Evolutionary conservation across 2,797 vertebrate genomes (phyloP).

Genomic region (Siniperca undulata): DNA sequence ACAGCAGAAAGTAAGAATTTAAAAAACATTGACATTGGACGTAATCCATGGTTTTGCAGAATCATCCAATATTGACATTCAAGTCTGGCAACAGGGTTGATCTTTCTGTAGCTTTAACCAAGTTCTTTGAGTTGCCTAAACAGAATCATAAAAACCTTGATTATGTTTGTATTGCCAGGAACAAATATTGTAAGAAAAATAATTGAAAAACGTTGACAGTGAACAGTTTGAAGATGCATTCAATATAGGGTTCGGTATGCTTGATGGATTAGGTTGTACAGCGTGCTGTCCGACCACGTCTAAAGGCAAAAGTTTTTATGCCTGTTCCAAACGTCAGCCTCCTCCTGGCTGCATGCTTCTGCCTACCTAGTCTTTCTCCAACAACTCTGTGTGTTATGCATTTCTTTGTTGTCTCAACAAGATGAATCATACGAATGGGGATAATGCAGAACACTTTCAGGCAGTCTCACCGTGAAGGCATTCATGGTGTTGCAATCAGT

Average conservation of each 20-base stretch:
- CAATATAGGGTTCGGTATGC: not conserved
- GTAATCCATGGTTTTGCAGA: not conserved
- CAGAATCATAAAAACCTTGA: not conserved
- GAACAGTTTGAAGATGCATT: not conserved
- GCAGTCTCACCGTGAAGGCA: not conserved
- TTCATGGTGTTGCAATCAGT: not conserved
- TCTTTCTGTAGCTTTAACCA: no score
- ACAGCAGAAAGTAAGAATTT: not conserved
- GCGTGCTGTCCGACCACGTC: no score
- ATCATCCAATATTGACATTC: not conserved
- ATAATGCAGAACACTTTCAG: not conserved
- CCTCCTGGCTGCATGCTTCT: no score
- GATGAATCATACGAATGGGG: not conserved
- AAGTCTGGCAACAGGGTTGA: no score
- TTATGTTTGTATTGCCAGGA: not conserved
- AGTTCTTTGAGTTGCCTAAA: not conserved
- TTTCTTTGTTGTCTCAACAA: not conserved
- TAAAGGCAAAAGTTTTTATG: not conserved
- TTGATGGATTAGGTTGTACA: not conserved
- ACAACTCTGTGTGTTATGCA: not conserved
- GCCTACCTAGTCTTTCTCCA: not conserved
- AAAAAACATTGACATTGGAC: not conserved
- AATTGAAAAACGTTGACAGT: not conserved
- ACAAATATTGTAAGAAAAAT: not conserved
- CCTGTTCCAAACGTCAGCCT: not conserved